Evolutionary conservation across 2,888 invertebrate genomes (phyloP).

Genomic region (Trisateles emortualis): DNA sequence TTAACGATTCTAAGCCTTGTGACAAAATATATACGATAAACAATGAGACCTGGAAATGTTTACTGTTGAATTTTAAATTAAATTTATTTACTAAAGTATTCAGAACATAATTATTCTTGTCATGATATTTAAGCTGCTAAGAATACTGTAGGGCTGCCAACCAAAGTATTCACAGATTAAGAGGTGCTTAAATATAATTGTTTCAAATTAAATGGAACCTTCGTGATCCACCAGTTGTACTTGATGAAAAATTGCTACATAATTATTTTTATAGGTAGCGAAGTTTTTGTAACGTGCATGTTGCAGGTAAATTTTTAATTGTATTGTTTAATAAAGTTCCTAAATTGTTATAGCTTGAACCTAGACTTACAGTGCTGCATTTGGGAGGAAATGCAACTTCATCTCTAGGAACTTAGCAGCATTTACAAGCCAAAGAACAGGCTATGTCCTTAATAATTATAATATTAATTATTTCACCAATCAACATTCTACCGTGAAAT

Average conservation of each 20-base stretch:
- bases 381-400: too few species aligned
- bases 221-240: not conserved
- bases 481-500: too few species aligned
- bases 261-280: not conserved
- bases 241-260: not conserved
- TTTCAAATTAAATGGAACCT: not conserved
- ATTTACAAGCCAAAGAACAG: too few species aligned
- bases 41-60: not conserved
- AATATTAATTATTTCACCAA: too few species aligned
- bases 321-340: too few species aligned
- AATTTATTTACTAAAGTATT: conserved; percentile 7
- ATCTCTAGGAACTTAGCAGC: too few species aligned
- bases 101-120: not conserved
- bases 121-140: not conserved
- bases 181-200: not conserved
- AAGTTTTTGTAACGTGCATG: too few species aligned
- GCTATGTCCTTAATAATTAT: too few species aligned
- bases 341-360: too few species aligned
- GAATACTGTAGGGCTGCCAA: not conserved
- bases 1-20: too few species aligned
- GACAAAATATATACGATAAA: not conserved
- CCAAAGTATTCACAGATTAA: not conserved
- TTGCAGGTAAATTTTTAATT: too few species aligned
- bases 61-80: not conserved
- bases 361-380: too few species aligned